Evolutionary conservation across 1,140 invertebrate genomes (phyloP), one percentile per base, ranked within the genome.

Genomic region (Drosophila arizonae): DNA sequence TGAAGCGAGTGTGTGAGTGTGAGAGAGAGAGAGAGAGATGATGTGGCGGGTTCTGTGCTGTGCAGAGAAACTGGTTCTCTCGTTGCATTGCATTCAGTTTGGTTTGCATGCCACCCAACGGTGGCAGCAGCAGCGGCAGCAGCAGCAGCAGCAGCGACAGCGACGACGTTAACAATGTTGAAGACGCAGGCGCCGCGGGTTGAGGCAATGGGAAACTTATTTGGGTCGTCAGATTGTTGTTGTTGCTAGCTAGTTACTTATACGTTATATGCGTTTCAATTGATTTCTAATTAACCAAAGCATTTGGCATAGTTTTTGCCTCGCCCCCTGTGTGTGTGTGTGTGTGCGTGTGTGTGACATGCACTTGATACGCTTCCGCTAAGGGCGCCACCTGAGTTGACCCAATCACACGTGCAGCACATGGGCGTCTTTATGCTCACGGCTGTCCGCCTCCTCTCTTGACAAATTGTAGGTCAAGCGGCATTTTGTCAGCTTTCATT

Each of bases 271-370:
- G 67, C 72, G 64, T 85, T 81, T 81, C 81, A 86, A 86, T 86
- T 86, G 81, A 86, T 86, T 86, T 86, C 81, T 86, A 86, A 86
- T 86, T 86, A 86, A 86, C 68, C 68, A 36, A 63, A 62, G 57
- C 63, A 66, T 76, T 78, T 82, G 72, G 75, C 71, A 70, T 66
- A 72, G 66, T 78, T 81, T 68, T 65, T 46, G 15, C 43, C 43
- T 36, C 30, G 56, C 64, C 26, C 58, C 30, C 72, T 62, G 21
- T 24, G 21, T 24, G 21, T 24, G 21, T 56, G 50, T 72, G 45
- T 45, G 50, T 58, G 39, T 51, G 56, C 58, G 58, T 73, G 26
- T 55, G 60, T 41, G 72, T 54, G 52, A 28, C 64, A 62, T 64
- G 60, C 80, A 85, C 81, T 85, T 85, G 77, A 85, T 85, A 81